phyloP scores from a whole-genome alignment of 2,888 invertebrate genomes.

The Thyatira batis region DNA sequence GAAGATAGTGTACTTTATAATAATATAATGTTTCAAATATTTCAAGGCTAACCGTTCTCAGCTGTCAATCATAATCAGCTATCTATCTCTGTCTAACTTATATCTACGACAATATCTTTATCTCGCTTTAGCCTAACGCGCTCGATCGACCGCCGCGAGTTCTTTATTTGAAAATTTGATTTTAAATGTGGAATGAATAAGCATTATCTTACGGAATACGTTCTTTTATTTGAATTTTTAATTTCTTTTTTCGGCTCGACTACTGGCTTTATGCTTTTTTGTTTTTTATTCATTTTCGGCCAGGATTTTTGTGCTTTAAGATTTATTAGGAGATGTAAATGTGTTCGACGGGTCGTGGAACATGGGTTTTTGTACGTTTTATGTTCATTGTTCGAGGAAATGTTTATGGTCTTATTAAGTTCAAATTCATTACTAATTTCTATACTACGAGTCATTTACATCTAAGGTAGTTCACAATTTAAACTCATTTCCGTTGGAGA shows the following conservation, averaged over 20 bases:
- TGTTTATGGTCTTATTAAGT: conserved; percentile 30
- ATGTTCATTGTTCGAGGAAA: conserved; percentile 44
- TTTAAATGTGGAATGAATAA: conserved; percentile 83
- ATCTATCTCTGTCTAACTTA: conserved; percentile 68
- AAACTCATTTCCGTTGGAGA: no score
- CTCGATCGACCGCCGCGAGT: conserved; percentile 73
- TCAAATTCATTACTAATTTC: neutral
- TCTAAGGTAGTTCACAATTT: neutral
- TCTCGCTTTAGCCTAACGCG: conserved; percentile 59
- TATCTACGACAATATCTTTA: conserved; percentile 46
- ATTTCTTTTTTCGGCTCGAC: conserved; percentile 74
- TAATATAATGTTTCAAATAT: conserved; percentile 83
- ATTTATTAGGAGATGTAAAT: conserved; percentile 74
- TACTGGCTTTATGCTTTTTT: conserved; percentile 68
- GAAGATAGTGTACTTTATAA: conserved; percentile 82
- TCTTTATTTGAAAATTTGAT: conserved; percentile 82
- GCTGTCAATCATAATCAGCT: conserved; percentile 83
- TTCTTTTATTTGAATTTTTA: conserved; percentile 80
- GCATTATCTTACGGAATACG: conserved; percentile 80
- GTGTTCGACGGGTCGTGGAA: conserved; percentile 49
- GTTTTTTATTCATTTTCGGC: conserved; percentile 59
- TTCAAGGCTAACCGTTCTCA: conserved; percentile 83
- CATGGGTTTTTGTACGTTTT: conserved; percentile 44
- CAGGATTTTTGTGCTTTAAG: conserved; percentile 59
- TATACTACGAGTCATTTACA: neutral